phyloP scores from a whole-genome alignment of 1,140 invertebrate species.

The Trachelipus rathkii region DNA sequence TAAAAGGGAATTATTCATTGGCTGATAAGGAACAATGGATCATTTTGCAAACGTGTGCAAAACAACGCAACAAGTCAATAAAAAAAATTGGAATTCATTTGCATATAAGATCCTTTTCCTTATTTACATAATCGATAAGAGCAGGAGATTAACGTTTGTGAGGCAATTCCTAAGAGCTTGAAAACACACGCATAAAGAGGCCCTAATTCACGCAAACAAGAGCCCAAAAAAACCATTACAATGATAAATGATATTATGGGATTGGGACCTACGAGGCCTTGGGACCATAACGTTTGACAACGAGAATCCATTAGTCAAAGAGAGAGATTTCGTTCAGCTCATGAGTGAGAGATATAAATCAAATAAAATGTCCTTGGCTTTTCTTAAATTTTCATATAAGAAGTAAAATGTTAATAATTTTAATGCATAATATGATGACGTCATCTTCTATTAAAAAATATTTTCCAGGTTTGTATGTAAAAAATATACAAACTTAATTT shows the following conservation, averaged over 20 bases:
- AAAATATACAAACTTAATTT: too few species aligned
- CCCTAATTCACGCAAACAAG: constrained; percentile 9
- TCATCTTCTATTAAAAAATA: too few species aligned
- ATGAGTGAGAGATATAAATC: not conserved
- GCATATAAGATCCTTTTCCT: not conserved
- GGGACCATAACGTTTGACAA: not conserved
- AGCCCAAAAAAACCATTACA: not conserved
- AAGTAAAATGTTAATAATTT: not conserved
- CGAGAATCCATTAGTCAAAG: not conserved
- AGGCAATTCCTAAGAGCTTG: constrained; percentile 4
- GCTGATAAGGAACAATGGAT: too few species aligned
- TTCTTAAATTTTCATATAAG: not conserved
- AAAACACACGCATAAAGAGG: not conserved
- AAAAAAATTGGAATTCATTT: not conserved
- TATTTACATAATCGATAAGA: constrained; percentile 3
- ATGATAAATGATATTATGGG: not conserved
- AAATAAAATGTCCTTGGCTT: not conserved
- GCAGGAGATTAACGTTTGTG: not conserved
- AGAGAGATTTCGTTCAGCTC: not conserved
- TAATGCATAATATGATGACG: not conserved
- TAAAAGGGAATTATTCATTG: too few species aligned
- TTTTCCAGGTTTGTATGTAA: too few species aligned
- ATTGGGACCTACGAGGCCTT: not conserved
- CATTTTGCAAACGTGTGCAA: too few species aligned
- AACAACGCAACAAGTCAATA: too few species aligned